Evolutionary conservation across 2,797 vertebrate species (phyloP), one percentile per base, ranked within the genome.

Genomic region (Silurus aristotelis): DNA sequence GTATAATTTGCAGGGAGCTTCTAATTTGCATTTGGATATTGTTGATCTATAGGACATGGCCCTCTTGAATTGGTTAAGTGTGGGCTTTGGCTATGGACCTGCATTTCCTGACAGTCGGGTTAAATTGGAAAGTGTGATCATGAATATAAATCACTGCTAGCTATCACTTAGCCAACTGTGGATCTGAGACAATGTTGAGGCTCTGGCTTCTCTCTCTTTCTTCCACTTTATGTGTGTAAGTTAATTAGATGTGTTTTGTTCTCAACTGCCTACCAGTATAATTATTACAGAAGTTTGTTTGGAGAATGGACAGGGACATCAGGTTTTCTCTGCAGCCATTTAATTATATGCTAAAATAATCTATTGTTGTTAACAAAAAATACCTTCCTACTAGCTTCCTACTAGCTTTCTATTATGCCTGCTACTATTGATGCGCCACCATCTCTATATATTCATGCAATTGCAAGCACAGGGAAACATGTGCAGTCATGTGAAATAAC

Each of bases 221-320:
- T 64, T 22, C 25, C 46, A 56, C 43, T 76, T 55, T 52, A 83
- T 31, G 90, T 46, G 0, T 91, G 91, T 89, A 90, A 93, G 91
- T 93, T 94, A 94, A 93, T 94, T 94, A 94, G 93, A 92, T 91
- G 91, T 92, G 92, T 93, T 94, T 93, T 94, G 88, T 90, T 92
- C 91, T 93, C 90, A 87, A 89, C 92, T 95, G 93, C 94, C 93
- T 88, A 91, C 93, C 92, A 93, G 92, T 90, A 83, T 93, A 92
- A 94, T 94, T 95, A 94, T 94, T 95, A 92, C 90, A 92, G 90
- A 68, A 60, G 78, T 79, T 81, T 58, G 72, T 87, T 73, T 92
- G 90, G 90, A 91, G 67, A 93, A 93, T 92, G 91, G 89, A 92
- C 91, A 92, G 91, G 92, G 92, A 93, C 52, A 90, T 80, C 73